Conservation (phyloP, 2,888 invertebrate species). For the Leucophora obtusa region DNA sequence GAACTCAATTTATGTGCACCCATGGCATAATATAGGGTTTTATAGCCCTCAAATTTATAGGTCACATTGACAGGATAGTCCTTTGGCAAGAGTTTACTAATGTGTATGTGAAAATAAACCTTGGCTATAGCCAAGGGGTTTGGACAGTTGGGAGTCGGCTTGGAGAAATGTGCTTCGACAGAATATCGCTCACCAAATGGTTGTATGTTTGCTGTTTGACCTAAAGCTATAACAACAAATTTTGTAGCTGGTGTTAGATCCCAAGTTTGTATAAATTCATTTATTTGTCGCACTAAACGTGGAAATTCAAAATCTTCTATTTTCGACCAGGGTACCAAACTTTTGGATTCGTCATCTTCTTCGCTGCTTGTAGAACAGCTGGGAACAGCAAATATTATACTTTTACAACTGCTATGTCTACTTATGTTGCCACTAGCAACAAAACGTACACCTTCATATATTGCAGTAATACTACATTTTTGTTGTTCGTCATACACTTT, state of each 20-base stretch:
- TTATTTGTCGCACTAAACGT: slow-evolving; percentile 67
- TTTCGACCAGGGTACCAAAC: slow-evolving; percentile 50
- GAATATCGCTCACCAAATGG: slow-evolving; percentile 69
- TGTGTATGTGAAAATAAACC: slow-evolving; percentile 73
- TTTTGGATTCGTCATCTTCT: neutral
- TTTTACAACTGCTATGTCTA: no score
- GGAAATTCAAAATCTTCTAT: slow-evolving; percentile 69
- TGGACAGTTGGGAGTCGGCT: slow-evolving; percentile 73
- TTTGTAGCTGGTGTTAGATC: slow-evolving; percentile 71
- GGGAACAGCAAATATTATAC: no score
- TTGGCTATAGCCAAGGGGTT: slow-evolving; percentile 75
- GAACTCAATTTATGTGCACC: slow-evolving; percentile 66
- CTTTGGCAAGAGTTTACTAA: slow-evolving; percentile 67
- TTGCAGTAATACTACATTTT: neutral
- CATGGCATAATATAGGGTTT: slow-evolving; percentile 69
- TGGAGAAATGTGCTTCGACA: slow-evolving; percentile 74
- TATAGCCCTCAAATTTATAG: slow-evolving; percentile 74
- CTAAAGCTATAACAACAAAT: slow-evolving; percentile 70
- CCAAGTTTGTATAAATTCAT: slow-evolving; percentile 71
- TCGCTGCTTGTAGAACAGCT: neutral
- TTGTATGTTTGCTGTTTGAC: slow-evolving; percentile 57
- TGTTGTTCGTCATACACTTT: neutral
- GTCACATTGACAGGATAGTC: slow-evolving; percentile 73
- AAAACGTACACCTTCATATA: no score
- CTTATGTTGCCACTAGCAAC: no score